Percentiles rank a stretch among this genome's conserved stretches.
Evolutionary conservation across 2,113 vertebrate species (phyloP).

Genomic region (Microcebus jonahi): DNA sequence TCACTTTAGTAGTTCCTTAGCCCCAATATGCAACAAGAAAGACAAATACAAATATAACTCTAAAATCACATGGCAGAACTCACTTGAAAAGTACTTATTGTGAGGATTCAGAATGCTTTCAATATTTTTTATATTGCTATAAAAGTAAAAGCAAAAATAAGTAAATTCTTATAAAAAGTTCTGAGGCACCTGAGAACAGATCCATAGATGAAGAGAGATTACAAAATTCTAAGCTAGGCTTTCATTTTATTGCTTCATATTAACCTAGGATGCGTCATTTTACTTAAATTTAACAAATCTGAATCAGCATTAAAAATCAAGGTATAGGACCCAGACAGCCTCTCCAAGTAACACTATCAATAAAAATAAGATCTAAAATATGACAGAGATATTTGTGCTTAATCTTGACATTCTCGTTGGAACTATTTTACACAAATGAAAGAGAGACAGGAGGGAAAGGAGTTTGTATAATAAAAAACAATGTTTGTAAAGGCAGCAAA

Average conservation of each 20-base stretch:
- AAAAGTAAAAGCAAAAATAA: not conserved
- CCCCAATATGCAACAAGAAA: not conserved
- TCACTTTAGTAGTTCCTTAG: not conserved
- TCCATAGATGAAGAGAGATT: not conserved
- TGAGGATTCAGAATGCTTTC: not conserved
- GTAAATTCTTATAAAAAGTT: not conserved
- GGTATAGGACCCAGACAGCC: not conserved
- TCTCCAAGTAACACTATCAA: not conserved
- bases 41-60: not conserved
- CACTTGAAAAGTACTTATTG: not conserved
- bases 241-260: constrained; percentile 8
- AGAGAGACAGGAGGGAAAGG: not conserved
- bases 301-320: not conserved
- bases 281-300: not conserved
- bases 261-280: not conserved
- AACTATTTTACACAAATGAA: not conserved
- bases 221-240: not conserved
- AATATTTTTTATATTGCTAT: not conserved
- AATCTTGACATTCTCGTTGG: not conserved
- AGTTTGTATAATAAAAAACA: not conserved
- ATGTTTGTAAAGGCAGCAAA: not conserved
- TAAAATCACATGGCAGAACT: not conserved
- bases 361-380: not conserved
- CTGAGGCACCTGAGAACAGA: not conserved
- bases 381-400: not conserved